Conservation (phyloP, 2,888 invertebrate species). For the Lucinisca nassula region DNA sequence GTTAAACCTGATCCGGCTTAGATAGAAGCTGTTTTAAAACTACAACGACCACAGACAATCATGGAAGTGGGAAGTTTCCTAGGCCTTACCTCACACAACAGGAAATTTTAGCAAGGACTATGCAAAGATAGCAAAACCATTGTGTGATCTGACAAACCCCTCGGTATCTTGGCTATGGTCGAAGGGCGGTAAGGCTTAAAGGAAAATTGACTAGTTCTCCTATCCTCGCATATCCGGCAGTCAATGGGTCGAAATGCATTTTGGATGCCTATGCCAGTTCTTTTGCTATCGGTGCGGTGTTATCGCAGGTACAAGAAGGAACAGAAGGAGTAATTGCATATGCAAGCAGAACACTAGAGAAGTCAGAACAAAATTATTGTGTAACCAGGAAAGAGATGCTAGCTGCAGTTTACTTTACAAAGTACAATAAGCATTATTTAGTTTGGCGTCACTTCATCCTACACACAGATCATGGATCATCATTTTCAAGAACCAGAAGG, state of each 20-base stretch:
- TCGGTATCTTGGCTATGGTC: no score
- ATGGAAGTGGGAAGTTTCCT: neutral
- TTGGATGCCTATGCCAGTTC: neutral
- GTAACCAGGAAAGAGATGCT: constrained; percentile 61
- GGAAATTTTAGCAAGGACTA: neutral
- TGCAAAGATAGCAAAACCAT: neutral
- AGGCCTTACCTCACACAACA: neutral
- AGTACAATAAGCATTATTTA: constrained; percentile 67
- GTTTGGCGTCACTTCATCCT: constrained; percentile 51
- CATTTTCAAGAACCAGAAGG: constrained; percentile 61
- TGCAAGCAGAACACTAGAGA: constrained; percentile 42
- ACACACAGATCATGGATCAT: constrained; percentile 66
- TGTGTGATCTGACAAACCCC: neutral
- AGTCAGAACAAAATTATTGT: constrained; percentile 61
- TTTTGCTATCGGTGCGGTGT: constrained; percentile 64
- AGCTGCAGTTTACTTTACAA: constrained; percentile 64
- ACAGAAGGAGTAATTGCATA: constrained; percentile 68
- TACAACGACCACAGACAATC: neutral
- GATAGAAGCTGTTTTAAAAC: neutral
- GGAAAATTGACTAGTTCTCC: no score
- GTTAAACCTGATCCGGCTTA: neutral
- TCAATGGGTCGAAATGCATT: neutral
- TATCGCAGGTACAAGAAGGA: constrained; percentile 63
- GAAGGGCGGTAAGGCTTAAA: no score
- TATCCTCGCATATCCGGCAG: neutral